phyloP scores from a whole-genome alignment of 2,113 vertebrate species.

The Nycticorax nycticorax region DNA sequence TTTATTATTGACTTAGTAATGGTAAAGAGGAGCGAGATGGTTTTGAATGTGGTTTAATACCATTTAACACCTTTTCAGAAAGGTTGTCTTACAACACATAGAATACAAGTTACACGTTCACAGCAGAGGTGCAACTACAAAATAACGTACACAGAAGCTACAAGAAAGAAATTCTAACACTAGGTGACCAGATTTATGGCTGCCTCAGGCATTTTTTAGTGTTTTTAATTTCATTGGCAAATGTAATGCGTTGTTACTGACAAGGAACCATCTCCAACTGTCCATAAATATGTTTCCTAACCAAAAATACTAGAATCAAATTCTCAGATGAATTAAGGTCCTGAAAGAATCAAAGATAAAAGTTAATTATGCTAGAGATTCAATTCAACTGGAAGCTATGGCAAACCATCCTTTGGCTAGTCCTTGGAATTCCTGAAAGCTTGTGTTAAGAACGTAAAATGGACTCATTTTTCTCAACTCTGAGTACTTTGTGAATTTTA shows the following conservation, averaged over 20 bases:
- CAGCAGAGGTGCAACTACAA: background rate
- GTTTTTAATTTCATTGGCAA: background rate
- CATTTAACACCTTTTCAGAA: background rate
- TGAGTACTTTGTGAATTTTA: background rate
- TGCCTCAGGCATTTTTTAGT: background rate
- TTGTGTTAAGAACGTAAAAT: background rate
- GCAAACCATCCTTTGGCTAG: background rate
- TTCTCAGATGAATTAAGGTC: background rate
- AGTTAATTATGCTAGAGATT: background rate
- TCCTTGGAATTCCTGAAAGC: background rate
- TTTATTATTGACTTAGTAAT: background rate
- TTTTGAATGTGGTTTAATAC: background rate
- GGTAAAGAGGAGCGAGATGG: background rate
- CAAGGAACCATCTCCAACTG: background rate
- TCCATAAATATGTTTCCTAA: background rate
- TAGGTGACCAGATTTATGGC: background rate
- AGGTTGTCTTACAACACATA: background rate
- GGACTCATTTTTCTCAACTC: background rate
- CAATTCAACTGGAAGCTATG: background rate
- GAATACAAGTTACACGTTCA: background rate
- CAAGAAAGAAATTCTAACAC: background rate
- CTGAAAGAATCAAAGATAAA: background rate
- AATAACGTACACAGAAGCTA: background rate
- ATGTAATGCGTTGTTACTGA: background rate
- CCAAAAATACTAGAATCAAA: background rate